Base-by-base conservation (phyloP, 1,140 invertebrate genomes). In the Paralvinella palmiformis region DNA sequence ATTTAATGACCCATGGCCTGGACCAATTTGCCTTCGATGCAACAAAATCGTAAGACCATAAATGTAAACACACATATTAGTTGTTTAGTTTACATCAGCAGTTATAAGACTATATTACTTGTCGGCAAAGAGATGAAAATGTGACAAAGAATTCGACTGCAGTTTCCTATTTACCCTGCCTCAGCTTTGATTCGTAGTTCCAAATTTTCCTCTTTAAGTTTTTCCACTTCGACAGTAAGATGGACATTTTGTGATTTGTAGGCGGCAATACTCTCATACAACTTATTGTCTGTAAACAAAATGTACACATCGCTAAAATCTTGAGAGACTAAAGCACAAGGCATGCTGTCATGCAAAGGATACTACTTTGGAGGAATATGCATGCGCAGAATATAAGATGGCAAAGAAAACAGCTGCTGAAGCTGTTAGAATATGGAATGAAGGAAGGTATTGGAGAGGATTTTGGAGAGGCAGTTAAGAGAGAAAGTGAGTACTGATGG, bases 221-320 rank as follows among this genome's bases (percentile, higher is more conserved):
- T 89, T 76, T 94, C 91, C 83, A 90, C 90, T 69, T 91, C 86
- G 67, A 92, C 84, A 13, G 87, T 89, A 15, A 94, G 79, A 66
- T 92, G 90, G 24, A 92, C 79, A 79, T 92, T 94, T 82, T 92
- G 90, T 71, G 85, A 83, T 73, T 88, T 86, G 31, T 94, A 76
- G 36, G 86, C 84, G 69, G 90, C 88, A 17, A 87, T 86, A 83
- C 84, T 88, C 71, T 94, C 91, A 82, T 93, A 91, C 15, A 94
- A 78, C 66, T 88, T 86, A 78, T 91, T 93, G 80, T 94, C 92
- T 95, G 82, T 22, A 72, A 72, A n/a, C n/a, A n/a, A n/a, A n/a
- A n/a, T n/a, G n/a, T n/a, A n/a, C n/a, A n/a, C n/a, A n/a, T n/a
- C n/a, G n/a, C n/a, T n/a, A n/a, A n/a, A n/a, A n/a, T n/a, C n/a